Conservation (phyloP, 1,140 invertebrate genomes). For the Panagrolaimus sp. region DNA sequence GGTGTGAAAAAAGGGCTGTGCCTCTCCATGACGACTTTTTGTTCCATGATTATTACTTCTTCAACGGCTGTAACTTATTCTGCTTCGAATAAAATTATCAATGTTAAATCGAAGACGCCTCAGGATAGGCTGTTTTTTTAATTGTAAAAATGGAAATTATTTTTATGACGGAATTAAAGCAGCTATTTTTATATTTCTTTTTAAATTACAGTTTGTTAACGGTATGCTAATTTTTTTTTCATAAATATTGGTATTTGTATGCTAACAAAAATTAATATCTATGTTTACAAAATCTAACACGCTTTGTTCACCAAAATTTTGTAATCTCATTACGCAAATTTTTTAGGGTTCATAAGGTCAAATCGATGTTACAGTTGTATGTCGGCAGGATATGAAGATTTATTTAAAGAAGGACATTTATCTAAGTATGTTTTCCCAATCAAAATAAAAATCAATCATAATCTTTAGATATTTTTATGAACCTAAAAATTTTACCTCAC, state of each 20-base stretch:
- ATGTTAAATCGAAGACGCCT: too few species aligned
- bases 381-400: conserved; percentile 10
- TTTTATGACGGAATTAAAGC: too few species aligned
- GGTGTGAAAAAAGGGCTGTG: too few species aligned
- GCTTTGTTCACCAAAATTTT: background rate
- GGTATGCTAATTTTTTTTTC: background rate
- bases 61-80: too few species aligned
- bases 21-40: too few species aligned
- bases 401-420: conserved; percentile 4
- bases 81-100: too few species aligned
- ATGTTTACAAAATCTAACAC: background rate
- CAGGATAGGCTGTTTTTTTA: too few species aligned
- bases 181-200: background rate
- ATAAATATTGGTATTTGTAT: background rate
- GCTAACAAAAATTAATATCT: background rate
- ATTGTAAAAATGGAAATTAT: too few species aligned
- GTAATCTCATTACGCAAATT: background rate
- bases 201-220: background rate
- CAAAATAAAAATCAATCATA: background rate
- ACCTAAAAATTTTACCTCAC: conserved; percentile 10
- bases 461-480: conserved; percentile 9
- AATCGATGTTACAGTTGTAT: conserved; percentile 20
- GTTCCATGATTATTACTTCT: too few species aligned
- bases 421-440: background rate
- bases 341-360: background rate